Percentiles rank a stretch among this genome's conserved stretches.
Conservation (phyloP, 2,797 vertebrate species). For the Potorous gilbertii region DNA sequence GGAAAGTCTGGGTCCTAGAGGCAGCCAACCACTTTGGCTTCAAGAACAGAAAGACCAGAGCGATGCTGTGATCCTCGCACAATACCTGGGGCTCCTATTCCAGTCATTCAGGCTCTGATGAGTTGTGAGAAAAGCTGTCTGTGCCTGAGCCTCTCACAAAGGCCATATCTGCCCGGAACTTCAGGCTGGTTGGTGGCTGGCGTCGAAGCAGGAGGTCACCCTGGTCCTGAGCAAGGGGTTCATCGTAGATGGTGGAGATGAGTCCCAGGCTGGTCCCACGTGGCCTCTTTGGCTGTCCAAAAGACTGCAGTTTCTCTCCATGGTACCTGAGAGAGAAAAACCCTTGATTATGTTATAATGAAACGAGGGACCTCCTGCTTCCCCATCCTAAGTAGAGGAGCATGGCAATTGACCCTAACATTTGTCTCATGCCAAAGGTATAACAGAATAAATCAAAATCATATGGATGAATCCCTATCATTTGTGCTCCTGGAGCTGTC, state of each 20-base stretch:
- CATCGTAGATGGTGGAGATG: slow-evolving; percentile 94
- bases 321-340: slow-evolving; percentile 89
- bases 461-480: neutral
- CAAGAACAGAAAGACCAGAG: neutral
- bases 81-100: neutral
- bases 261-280: slow-evolving; percentile 82
- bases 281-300: slow-evolving; percentile 87
- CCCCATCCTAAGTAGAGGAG: neutral
- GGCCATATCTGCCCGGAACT: slow-evolving; percentile 87
- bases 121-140: neutral
- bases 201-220: slow-evolving; percentile 90
- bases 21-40: neutral
- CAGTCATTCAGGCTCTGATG: slow-evolving; percentile 49
- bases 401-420: neutral
- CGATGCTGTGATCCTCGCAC: neutral
- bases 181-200: slow-evolving; percentile 91
- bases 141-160: slow-evolving; percentile 75
- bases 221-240: slow-evolving; percentile 89
- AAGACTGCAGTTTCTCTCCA: slow-evolving; percentile 91
- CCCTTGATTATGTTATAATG: slow-evolving; percentile 7
- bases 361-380: neutral
- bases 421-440: slow-evolving; percentile 33
- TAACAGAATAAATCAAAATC: slow-evolving; percentile 1
- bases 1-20: neutral
- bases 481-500: neutral